Conservation (phyloP, 37 sponge, comb jelly and placozoan species). For the Axinella damicornis region DNA sequence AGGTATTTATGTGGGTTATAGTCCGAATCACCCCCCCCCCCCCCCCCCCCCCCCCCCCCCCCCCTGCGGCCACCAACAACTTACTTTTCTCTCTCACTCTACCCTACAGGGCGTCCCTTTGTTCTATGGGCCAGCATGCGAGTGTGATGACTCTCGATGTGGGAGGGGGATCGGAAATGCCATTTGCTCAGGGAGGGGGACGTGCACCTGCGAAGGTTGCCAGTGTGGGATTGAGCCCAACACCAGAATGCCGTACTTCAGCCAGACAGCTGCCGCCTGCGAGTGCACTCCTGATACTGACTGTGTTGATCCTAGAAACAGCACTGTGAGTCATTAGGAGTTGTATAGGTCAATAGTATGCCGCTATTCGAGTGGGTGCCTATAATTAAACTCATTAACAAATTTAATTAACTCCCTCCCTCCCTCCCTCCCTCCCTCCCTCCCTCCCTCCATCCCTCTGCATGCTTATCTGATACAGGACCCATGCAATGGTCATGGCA, state of each 20-base stretch:
- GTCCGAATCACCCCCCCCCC: too few relatives aligned
- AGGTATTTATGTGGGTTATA: too few relatives aligned
- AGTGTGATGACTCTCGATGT: constrained; percentile 67
- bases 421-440: background rate
- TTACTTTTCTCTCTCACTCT: too few relatives aligned
- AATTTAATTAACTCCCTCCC: too few relatives aligned
- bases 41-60: too few relatives aligned
- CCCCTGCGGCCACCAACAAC: too few relatives aligned
- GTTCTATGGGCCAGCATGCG: constrained; percentile 69
- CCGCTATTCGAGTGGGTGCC: too few relatives aligned
- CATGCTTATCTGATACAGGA: background rate
- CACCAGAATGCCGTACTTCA: constrained; percentile 14
- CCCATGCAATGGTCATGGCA: constrained; percentile 17
- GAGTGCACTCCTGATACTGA: constrained; percentile 49
- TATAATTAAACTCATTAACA: too few relatives aligned
- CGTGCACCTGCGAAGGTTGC: constrained; percentile 47
- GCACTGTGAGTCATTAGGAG: background rate
- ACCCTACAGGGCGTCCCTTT: background rate
- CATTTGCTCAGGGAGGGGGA: constrained; percentile 19
- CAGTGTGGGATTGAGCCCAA: constrained; percentile 27
- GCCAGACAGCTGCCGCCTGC: background rate
- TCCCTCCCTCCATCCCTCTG: background rate
- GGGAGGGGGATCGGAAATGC: constrained; percentile 3
- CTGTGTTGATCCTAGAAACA: constrained; percentile 30
- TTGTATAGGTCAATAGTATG: background rate